phyloP scores from a whole-genome alignment of 2,888 invertebrate species.

The Leptopilina syphax region DNA sequence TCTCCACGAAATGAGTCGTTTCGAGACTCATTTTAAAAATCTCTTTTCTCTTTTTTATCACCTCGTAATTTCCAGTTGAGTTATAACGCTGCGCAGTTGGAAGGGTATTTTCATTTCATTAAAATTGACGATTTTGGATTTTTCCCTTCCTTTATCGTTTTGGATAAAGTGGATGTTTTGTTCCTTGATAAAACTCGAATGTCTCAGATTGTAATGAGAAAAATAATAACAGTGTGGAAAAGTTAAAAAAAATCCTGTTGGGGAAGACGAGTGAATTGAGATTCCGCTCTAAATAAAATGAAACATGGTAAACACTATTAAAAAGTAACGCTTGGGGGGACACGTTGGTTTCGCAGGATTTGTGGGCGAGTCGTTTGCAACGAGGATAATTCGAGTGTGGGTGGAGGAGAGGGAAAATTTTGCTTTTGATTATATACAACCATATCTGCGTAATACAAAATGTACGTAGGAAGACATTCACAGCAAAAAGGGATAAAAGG shows the following conservation, averaged over 20 bases:
- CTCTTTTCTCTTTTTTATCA: constrained; percentile 17
- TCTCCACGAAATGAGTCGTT: not conserved
- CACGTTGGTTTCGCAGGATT: not conserved
- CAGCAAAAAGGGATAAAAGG: no score
- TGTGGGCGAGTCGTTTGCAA: not conserved
- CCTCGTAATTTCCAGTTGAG: constrained; percentile 12
- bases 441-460: not conserved
- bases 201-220: no score
- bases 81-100: not conserved
- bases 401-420: constrained; percentile 5
- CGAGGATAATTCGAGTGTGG: constrained; percentile 21
- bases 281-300: not conserved
- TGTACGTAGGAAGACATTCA: constrained; percentile 4
- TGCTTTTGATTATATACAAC: constrained; percentile 7
- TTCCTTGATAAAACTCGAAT: no score
- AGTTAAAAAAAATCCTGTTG: no score
- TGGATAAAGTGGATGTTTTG: no score
- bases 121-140: not conserved
- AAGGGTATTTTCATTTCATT: not conserved
- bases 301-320: constrained; percentile 20
- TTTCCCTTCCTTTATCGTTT: not conserved
- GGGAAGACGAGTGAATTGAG: not conserved
- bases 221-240: no score
- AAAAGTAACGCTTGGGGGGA: constrained; percentile 16
- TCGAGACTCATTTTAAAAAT: not conserved